These are phyloP conservation scores for Protobothrops flavoviridis DNA, from an alignment of 2,113 vertebrate species.

Conservation along the genomic window DNA sequence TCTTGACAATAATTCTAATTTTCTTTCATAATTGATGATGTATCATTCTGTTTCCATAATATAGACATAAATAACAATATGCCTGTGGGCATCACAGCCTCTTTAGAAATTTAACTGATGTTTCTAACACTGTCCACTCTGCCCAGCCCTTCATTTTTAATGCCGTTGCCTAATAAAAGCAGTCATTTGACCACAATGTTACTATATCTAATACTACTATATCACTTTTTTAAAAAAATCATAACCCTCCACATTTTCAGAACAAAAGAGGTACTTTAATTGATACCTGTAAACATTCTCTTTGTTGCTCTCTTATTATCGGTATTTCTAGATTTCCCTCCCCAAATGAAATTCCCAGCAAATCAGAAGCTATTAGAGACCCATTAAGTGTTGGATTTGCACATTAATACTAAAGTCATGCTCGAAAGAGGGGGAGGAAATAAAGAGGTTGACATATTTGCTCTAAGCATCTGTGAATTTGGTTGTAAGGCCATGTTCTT, in stretches of 20 bases:
- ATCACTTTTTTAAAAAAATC: background rate
- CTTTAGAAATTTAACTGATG: background rate
- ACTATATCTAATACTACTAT: too few species aligned
- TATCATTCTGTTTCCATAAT: background rate
- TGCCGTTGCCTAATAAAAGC: background rate
- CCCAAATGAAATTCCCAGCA: slow-evolving; percentile 48
- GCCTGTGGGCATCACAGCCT: background rate
- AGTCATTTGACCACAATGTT: background rate
- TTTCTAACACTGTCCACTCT: background rate
- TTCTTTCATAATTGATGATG: background rate
- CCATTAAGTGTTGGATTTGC: slow-evolving; percentile 47
- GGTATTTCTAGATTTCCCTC: background rate
- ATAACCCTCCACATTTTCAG: background rate
- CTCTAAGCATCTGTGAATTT: slow-evolving; percentile 20
- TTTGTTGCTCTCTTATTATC: background rate
- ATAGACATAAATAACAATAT: background rate
- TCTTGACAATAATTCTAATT: too few species aligned
- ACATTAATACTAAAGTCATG: slow-evolving; percentile 50
- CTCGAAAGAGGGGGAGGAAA: slow-evolving; percentile 24
- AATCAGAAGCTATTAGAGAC: slow-evolving; percentile 37
- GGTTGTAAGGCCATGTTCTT: slow-evolving; percentile 38
- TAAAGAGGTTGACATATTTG: slow-evolving; percentile 45
- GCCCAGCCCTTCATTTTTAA: background rate
- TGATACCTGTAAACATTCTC: background rate
- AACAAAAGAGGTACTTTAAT: background rate